Conservation (phyloP, 2,888 invertebrate genomes). For the Miltochrista miniata region DNA sequence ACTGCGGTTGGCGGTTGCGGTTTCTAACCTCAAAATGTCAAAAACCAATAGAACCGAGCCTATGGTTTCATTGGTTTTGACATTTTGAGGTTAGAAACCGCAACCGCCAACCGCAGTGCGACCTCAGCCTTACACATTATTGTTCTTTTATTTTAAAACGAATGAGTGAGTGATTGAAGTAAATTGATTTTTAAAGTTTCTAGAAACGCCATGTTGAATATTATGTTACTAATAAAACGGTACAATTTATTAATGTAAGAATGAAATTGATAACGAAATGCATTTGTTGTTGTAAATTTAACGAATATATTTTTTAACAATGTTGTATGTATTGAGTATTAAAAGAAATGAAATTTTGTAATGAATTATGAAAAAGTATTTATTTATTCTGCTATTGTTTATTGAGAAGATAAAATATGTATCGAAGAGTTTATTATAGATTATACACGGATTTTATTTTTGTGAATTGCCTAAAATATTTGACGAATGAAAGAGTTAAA, state of each 20-base stretch:
- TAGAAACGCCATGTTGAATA: conserved; percentile 66
- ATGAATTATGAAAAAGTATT: conserved; percentile 51
- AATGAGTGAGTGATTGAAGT: conserved; percentile 18
- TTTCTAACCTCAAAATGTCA: no score
- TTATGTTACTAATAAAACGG: conserved; percentile 40
- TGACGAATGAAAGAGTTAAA: conserved; percentile 17
- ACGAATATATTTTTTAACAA: conserved; percentile 59
- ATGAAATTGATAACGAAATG: conserved; percentile 66
- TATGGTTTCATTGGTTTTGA: no score
- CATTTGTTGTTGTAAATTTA: conserved; percentile 65
- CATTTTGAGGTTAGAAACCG: no score
- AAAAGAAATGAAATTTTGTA: conserved; percentile 28
- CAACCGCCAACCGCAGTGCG: no score
- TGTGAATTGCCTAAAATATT: conserved; percentile 35
- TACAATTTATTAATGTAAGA: conserved; percentile 39
- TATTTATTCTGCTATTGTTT: conserved; percentile 57
- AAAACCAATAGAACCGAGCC: no score
- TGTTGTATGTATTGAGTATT: conserved; percentile 42
- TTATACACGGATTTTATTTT: conserved; percentile 40
- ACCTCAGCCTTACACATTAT: conserved; percentile 2
- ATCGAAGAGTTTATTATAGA: conserved; percentile 34
- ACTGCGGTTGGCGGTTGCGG: no score
- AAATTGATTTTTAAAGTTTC: conserved; percentile 48
- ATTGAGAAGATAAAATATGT: conserved; percentile 36
- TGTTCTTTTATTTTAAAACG: conserved; percentile 1